Base-by-base conservation (phyloP, 2,888 invertebrate species). In the Apomyelois bistriatella region DNA sequence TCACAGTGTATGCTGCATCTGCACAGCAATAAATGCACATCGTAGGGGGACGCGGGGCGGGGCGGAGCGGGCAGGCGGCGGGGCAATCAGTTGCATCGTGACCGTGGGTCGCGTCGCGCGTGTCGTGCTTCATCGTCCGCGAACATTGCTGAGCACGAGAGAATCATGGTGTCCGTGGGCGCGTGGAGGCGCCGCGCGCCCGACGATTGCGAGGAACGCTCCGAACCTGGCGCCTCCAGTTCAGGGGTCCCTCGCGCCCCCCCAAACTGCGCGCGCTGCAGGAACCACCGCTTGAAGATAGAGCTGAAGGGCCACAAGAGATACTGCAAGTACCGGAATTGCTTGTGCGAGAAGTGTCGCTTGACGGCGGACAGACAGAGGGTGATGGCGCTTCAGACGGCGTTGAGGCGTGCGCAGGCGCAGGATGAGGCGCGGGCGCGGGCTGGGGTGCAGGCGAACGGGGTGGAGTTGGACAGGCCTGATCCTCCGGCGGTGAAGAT, bases 221-320 rank as follows among this genome's bases (percentile, higher is more conserved):
- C 86, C 55, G 89, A 89, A 41, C 85, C 86, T 6, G 89, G 90
- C 61, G 85, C 89, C 57, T 85, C 86, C 71, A 85, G 93, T 79
- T 92, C 93, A 53, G 83, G 90, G 53, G 92, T 92, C 46, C 94
- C 95, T 12, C 93, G 97, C 55, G 96, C 96, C 58, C 96, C 96
- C 6, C 97, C 97, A 13, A 97, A 97, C 86, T 98, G 98, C 83
- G 97, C 97, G 42, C 94, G 97, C 28, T 98, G 98, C 83, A 92
- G 97, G 57, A 98, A 98, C 90, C 98, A 98, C 85, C 93, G 95
- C n/a, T 91, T 96, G 73, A 96, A 96, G 80, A 94, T 96, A 63
- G 94, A 94, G 81, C 92, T 98, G 60, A 97, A 97, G 84, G 97
- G 97, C 12, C 98, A 98, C 91, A 98, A 98, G 82, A 92, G 97